phyloP scores from a whole-genome alignment of 2,888 invertebrate genomes.

The Melikaiella ostensackeni region DNA sequence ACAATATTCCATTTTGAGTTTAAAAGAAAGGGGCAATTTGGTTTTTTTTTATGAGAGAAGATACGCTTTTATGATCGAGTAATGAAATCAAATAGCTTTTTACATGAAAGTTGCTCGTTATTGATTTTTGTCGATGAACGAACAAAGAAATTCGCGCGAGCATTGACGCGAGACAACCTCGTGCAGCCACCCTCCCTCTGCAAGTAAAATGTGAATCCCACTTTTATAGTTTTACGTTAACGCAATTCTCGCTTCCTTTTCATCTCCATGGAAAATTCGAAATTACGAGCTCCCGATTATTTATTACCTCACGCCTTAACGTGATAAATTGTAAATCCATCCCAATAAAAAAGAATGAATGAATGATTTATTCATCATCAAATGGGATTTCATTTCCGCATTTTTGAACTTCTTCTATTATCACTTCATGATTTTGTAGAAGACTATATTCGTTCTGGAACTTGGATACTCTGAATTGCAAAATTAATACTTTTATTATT shows the following conservation, averaged over 20 bases:
- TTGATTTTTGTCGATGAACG: constrained; percentile 39
- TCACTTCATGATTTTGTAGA: background rate
- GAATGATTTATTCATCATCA: background rate
- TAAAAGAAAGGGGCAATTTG: constrained; percentile 20
- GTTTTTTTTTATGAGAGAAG: constrained; percentile 4
- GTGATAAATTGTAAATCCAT: background rate
- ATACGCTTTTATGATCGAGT: constrained; percentile 16
- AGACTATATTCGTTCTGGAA: background rate
- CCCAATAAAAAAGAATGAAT: background rate
- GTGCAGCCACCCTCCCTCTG: constrained; percentile 19
- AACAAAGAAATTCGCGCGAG: constrained; percentile 38
- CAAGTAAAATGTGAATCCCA: constrained; percentile 14
- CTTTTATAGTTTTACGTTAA: constrained; percentile 34
- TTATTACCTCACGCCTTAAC: constrained; percentile 2
- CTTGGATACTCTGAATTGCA: too few relatives aligned
- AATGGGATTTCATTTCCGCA: background rate
- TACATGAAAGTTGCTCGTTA: constrained; percentile 26
- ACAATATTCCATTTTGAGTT: background rate
- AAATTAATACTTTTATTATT: too few relatives aligned
- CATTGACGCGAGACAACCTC: constrained; percentile 34
- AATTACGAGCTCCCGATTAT: constrained; percentile 20
- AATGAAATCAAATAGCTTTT: constrained; percentile 31
- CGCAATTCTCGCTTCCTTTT: constrained; percentile 3
- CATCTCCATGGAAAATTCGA: constrained; percentile 27
- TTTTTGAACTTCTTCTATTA: background rate